A percentile compares a stretch with the other conserved stretches of the same genome.
Evolutionary conservation across 2,797 vertebrate species (phyloP).

Genomic region (Pseudomugil tenellus): DNA sequence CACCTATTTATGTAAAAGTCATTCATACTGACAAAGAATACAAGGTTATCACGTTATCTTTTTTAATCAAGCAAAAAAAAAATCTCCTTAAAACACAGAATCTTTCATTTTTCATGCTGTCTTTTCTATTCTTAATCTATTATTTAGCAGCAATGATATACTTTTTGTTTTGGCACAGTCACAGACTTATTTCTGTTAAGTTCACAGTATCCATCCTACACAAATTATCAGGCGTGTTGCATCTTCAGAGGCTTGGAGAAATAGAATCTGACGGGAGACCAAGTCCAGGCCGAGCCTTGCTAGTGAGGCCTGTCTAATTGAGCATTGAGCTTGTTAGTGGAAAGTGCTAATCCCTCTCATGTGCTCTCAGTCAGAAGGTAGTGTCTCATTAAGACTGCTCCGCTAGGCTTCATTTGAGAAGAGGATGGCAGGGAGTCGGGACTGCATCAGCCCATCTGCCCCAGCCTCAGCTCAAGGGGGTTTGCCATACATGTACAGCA

Average conservation of each 20-base stretch:
- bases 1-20: not conserved
- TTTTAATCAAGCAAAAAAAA: slow-evolving; percentile 39
- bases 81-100: slow-evolving; percentile 31
- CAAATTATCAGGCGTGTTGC: slow-evolving; percentile 63
- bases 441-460: slow-evolving; percentile 60
- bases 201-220: slow-evolving; percentile 23
- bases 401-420: slow-evolving; percentile 70
- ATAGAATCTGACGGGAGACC: slow-evolving; percentile 64
- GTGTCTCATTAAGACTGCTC: slow-evolving; percentile 80
- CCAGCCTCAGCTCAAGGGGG: slow-evolving; percentile 55
- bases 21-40: not conserved
- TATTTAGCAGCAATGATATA: slow-evolving; percentile 46
- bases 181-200: slow-evolving; percentile 45
- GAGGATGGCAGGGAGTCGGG: slow-evolving; percentile 66
- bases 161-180: slow-evolving; percentile 67
- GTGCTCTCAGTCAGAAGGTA: slow-evolving; percentile 82
- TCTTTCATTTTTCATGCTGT: slow-evolving; percentile 37
- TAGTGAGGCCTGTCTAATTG: slow-evolving; percentile 82
- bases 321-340: slow-evolving; percentile 82
- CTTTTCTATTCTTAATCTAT: slow-evolving; percentile 54
- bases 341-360: slow-evolving; percentile 84
- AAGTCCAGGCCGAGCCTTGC: slow-evolving; percentile 51
- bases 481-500: slow-evolving; percentile 47
- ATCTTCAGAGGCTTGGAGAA: slow-evolving; percentile 66
- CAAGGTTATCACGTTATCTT: too few relatives aligned